Percentiles rank a stretch among this genome's conserved stretches.
These are phyloP conservation scores for Tolmerus cingulatus DNA, from an alignment of 2,888 invertebrate genomes.

Conservation along the genomic window DNA sequence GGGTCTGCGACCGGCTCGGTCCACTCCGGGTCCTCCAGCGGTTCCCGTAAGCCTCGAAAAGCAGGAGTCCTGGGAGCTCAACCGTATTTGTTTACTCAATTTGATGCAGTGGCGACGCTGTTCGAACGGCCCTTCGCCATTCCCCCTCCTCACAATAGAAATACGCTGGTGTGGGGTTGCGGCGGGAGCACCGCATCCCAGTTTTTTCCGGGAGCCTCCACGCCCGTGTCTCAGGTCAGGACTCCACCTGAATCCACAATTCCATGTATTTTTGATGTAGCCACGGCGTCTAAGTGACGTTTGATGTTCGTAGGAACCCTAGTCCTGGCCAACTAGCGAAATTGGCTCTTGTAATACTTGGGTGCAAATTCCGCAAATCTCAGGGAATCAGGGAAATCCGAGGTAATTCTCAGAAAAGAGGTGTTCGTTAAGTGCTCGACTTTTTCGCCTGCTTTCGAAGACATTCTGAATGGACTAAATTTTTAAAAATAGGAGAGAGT, in stretches of 20 bases:
- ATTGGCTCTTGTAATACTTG: background rate
- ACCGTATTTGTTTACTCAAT: slow-evolving; percentile 16
- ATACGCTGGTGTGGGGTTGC: background rate
- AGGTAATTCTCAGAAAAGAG: background rate
- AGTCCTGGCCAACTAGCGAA: background rate
- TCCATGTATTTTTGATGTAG: slow-evolving; percentile 33
- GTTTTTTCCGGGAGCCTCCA: background rate
- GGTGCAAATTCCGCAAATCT: background rate
- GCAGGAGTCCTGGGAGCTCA: background rate
- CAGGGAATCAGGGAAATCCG: background rate
- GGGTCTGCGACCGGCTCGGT: background rate
- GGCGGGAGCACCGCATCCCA: background rate
- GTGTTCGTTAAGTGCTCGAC: slow-evolving; percentile 9
- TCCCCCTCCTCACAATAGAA: background rate
- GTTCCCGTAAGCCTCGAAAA: background rate
- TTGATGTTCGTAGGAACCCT: background rate
- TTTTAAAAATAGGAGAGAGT: background rate
- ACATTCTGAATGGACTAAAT: background rate
- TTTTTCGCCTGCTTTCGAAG: background rate
- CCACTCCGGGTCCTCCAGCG: background rate
- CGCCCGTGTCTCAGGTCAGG: background rate
- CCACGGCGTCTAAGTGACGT: slow-evolving; percentile 22
- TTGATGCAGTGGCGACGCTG: background rate
- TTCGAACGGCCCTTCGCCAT: background rate
- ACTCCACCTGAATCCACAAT: slow-evolving; percentile 18